Evolutionary conservation across 2,113 vertebrate genomes (phyloP), one percentile per base, ranked within the genome.

Genomic region (Calidris pugnax): DNA sequence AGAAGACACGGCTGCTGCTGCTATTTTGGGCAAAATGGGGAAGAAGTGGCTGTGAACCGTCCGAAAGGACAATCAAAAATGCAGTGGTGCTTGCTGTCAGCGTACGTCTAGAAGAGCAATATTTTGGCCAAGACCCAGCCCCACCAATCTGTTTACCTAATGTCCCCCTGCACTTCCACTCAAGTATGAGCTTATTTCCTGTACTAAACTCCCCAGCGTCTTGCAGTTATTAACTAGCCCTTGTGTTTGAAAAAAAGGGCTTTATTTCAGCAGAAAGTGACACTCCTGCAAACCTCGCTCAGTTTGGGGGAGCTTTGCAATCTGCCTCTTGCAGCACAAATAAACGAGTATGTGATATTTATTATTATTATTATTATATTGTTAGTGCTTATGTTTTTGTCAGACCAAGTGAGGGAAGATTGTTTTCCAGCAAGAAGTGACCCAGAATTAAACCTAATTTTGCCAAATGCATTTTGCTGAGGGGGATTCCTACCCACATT

Each of bases 101-200:
- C 69, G 6, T 10, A 32, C n/a, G 35, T 60, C 19, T 19, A 7
- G 11, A 39, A 21, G 12, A 62, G 20, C 4, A 7, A 3, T 41
- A 22, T 39, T 77, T 53, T 60, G 80, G 53, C 13, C 1, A 67
- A 62, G 56, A 33, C 24, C 13, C 43, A 68, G 53, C 33, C 28
- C 28, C 48, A 2, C 15, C 51, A 1, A 41, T 69, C 51, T 87
- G 43, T 88, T 93, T 89, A 75, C 56, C 39, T 81, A 28, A 75
- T 24, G 51, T 74, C 51, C 60, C 89, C 60, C 72, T 80, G 33
- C 53, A 47, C 76, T 95, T 95, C 90, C 76, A 89, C 45, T 32
- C 26, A 73, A 48, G 63, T 35, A 45, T 35, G 76, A 94, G 69
- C 69, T 94, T 62, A 89, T 93, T 96, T 95, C 92, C 95, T 92